Conservation (phyloP, 2,113 vertebrate species). For the Gambusia affinis region DNA sequence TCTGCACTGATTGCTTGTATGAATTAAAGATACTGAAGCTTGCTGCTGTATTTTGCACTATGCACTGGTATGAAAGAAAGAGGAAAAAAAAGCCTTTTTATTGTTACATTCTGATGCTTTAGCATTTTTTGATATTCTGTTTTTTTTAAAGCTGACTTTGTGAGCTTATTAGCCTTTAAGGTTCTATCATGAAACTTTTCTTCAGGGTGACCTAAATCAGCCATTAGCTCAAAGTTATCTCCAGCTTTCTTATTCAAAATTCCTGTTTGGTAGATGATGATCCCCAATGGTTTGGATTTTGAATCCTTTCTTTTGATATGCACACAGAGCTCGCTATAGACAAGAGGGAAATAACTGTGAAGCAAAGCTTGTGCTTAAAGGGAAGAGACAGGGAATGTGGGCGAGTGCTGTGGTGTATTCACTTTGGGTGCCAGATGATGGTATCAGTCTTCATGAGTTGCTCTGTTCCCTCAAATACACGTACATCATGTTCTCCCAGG, state of each 20-base stretch:
- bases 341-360: too few species aligned
- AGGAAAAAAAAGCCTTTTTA: not conserved
- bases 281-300: not conserved
- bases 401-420: constrained; percentile 11
- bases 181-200: not conserved
- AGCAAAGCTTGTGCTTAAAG: not conserved
- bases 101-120: not conserved
- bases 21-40: not conserved
- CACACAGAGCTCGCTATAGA: not conserved
- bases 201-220: not conserved
- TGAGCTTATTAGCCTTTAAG: not conserved
- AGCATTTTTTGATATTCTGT: not conserved
- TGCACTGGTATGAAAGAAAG: not conserved
- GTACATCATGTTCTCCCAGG: constrained; percentile 75
- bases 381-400: not conserved
- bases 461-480: constrained; percentile 70
- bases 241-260: not conserved
- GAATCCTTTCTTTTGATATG: not conserved
- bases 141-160: not conserved
- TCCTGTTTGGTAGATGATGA: not conserved
- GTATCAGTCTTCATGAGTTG: constrained; percentile 73
- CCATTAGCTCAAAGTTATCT: not conserved
- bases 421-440: constrained; percentile 74
- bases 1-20: not conserved
- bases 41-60: not conserved